Percentiles rank a stretch among this genome's conserved stretches.
Conservation (phyloP, 2,888 invertebrate species). For the Microctonus aethiopoides region DNA sequence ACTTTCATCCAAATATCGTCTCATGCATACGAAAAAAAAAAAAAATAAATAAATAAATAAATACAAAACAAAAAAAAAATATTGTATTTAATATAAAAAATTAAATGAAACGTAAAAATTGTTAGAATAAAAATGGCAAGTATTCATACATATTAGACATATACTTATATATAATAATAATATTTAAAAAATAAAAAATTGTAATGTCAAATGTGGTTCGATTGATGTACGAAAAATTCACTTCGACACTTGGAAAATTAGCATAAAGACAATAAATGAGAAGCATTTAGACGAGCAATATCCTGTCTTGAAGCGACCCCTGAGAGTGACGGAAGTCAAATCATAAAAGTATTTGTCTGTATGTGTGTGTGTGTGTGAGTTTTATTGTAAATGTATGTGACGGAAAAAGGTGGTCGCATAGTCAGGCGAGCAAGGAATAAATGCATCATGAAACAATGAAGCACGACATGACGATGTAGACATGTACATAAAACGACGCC, state of each 20-base stretch:
- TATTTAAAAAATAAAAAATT: neutral
- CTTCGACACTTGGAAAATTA: constrained; percentile 49
- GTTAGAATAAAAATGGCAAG: no score
- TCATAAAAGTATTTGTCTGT: neutral
- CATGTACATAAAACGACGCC: neutral
- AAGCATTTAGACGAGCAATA: constrained; percentile 62
- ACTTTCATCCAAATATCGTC: neutral
- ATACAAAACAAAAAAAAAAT: neutral
- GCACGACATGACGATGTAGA: neutral
- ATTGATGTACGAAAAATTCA: neutral
- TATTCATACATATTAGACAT: no score
- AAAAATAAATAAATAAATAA: neutral
- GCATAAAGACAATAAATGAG: constrained; percentile 65
- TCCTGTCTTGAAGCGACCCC: constrained; percentile 62
- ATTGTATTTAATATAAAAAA: no score
- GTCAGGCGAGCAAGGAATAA: constrained; percentile 42
- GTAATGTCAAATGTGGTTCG: neutral
- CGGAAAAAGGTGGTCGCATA: constrained; percentile 58
- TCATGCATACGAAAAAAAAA: neutral
- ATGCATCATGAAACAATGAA: constrained; percentile 44
- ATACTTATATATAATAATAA: neutral
- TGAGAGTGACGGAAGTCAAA: constrained; percentile 57
- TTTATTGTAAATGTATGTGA: constrained; percentile 6
- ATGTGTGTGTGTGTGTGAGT: neutral
- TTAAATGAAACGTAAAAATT: neutral